These are phyloP conservation scores for Gallinago solitaria DNA, from an alignment of 2,797 vertebrate genomes.

Conservation along the genomic window DNA sequence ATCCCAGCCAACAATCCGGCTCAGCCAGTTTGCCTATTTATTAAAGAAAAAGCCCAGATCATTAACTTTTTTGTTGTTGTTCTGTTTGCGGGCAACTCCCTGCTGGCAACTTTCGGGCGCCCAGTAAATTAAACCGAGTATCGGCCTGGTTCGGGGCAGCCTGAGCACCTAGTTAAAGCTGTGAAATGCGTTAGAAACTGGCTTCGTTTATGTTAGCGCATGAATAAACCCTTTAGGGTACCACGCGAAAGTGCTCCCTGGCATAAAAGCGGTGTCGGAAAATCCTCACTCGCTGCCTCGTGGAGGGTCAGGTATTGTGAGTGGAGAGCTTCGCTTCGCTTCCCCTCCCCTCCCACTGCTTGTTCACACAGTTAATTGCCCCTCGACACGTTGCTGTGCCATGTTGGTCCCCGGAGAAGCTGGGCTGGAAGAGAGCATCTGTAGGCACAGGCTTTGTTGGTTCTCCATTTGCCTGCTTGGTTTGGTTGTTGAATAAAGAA, in stretches of 20 bases:
- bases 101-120: conserved; percentile 78
- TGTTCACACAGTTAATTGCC: conserved; percentile 28
- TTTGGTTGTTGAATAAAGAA: conserved; percentile 31
- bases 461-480: neutral
- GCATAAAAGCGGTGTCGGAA: neutral
- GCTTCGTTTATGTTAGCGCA: conserved; percentile 2
- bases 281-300: neutral
- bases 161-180: conserved; percentile 4
- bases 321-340: neutral
- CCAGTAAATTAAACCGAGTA: conserved; percentile 78
- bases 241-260: neutral
- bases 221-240: conserved; percentile 4
- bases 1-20: conserved; percentile 81
- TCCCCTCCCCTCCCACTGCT: neutral
- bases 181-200: conserved; percentile 22
- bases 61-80: conserved; percentile 85
- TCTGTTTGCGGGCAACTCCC: conserved; percentile 82
- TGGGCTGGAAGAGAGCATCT: conserved; percentile 44
- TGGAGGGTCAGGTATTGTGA: conserved; percentile 4
- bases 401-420: neutral
- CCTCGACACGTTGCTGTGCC: neutral
- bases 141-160: conserved; percentile 57
- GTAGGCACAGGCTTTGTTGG: neutral
- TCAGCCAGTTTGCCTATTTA: conserved; percentile 84
- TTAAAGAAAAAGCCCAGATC: conserved; percentile 85